Conservation (phyloP, 2,888 invertebrate genomes). For the Hymenopus coronatus region DNA sequence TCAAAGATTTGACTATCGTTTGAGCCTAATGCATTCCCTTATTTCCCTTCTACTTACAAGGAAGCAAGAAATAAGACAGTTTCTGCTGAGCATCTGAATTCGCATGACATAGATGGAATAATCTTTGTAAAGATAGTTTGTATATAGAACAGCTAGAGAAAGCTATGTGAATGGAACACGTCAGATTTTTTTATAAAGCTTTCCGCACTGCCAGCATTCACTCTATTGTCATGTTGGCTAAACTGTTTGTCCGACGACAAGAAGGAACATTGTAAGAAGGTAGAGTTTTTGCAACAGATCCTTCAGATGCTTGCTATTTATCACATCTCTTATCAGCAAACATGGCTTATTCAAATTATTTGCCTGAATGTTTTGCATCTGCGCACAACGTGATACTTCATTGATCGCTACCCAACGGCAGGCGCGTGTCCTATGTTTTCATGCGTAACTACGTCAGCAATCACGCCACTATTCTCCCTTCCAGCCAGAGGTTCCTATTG, state of each 20-base stretch:
- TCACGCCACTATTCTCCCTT: slow-evolving; percentile 49
- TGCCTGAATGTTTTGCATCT: background rate
- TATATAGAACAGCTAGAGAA: no score
- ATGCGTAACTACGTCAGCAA: slow-evolving; percentile 33
- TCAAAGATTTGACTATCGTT: no score
- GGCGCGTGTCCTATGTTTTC: slow-evolving; percentile 5
- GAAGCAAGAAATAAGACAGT: no score
- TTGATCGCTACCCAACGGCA: slow-evolving; percentile 17
- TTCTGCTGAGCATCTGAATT: no score
- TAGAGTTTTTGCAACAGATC: background rate
- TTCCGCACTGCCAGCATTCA: background rate
- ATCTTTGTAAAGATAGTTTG: no score
- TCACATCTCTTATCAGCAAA: background rate
- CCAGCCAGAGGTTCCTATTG: slow-evolving; percentile 40
- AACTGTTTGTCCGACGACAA: background rate
- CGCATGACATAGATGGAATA: no score
- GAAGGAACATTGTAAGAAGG: background rate
- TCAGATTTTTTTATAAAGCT: no score
- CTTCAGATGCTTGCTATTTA: background rate
- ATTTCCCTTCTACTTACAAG: no score
- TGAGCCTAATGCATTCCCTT: no score
- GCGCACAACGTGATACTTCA: background rate
- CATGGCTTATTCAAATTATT: background rate
- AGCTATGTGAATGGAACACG: no score
- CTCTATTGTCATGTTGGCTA: background rate